A percentile compares a stretch with the other conserved stretches of the same genome.
Evolutionary conservation across 2,797 vertebrate species (phyloP).

Genomic region (Chrosomus eos): DNA sequence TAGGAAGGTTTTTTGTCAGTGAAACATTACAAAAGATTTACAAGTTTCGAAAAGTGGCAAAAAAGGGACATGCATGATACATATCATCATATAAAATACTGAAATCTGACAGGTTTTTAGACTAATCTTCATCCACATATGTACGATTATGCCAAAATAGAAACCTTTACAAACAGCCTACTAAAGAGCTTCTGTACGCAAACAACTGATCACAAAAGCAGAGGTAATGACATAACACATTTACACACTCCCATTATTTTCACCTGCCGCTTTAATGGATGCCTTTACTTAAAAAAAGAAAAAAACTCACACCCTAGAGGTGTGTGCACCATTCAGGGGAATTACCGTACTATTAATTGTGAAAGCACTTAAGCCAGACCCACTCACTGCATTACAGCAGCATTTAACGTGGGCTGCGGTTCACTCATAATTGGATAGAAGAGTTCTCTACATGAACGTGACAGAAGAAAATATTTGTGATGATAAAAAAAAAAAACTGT

Average conservation of each 20-base stretch:
- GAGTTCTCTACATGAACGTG: constrained; percentile 4
- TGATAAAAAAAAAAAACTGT: neutral
- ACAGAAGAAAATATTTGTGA: constrained; percentile 12
- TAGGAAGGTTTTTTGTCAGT: neutral
- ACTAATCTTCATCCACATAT: neutral
- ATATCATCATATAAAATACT: neutral
- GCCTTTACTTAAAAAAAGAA: neutral
- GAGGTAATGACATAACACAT: constrained; percentile 2
- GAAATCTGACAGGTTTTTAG: neutral
- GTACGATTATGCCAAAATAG: neutral
- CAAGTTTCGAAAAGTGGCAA: constrained; percentile 4
- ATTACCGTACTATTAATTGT: constrained; percentile 30
- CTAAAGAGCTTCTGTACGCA: neutral
- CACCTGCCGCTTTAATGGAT: constrained; percentile 21
- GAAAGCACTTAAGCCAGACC: constrained; percentile 17
- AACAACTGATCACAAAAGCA: neutral
- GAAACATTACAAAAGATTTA: neutral
- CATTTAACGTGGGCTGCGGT: constrained; percentile 21
- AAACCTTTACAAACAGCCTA: neutral
- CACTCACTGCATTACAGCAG: constrained; percentile 18
- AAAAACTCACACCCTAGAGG: neutral
- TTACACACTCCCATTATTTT: neutral
- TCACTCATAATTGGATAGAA: constrained; percentile 11
- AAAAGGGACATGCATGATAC: neutral
- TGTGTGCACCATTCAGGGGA: constrained; percentile 3